Conservation (phyloP, 2,797 vertebrate species). For the Neomorphus geoffroyi region DNA sequence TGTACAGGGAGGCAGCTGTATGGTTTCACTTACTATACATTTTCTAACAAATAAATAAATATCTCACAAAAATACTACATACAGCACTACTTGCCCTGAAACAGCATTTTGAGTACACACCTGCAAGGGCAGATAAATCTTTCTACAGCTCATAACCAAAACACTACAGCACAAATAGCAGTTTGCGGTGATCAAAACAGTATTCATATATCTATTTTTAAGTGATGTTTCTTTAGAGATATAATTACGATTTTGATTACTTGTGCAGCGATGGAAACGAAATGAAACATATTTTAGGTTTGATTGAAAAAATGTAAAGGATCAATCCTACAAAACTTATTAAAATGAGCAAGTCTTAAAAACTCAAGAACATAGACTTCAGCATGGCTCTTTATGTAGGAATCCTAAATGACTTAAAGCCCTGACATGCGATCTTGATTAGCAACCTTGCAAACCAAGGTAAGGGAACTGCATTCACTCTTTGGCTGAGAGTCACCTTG, state of each 20-base stretch:
- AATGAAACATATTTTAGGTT: neutral
- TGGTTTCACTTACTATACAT: constrained; percentile 60
- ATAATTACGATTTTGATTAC: constrained; percentile 46
- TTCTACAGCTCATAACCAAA: constrained; percentile 53
- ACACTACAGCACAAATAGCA: constrained; percentile 50
- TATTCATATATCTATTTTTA: constrained; percentile 46
- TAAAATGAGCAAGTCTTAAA: neutral
- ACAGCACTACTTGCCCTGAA: constrained; percentile 39
- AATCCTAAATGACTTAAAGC: neutral
- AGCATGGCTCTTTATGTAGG: neutral
- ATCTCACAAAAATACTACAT: constrained; percentile 45
- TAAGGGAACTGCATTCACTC: neutral
- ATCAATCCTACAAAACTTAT: neutral
- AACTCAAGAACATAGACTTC: neutral
- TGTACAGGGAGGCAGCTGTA: constrained; percentile 46
- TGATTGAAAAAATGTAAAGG: neutral
- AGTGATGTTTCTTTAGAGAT: constrained; percentile 35
- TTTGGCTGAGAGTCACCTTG: neutral
- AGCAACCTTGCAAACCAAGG: neutral
- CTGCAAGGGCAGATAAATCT: constrained; percentile 62
- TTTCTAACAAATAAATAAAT: constrained; percentile 60
- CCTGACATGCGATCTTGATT: neutral
- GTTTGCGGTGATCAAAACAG: constrained; percentile 54
- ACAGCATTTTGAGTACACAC: constrained; percentile 29
- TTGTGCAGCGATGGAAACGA: neutral